Evolutionary conservation across 2,113 vertebrate genomes (phyloP), one percentile per base, ranked within the genome.

Genomic region (Plecturocebus donacophilus): DNA sequence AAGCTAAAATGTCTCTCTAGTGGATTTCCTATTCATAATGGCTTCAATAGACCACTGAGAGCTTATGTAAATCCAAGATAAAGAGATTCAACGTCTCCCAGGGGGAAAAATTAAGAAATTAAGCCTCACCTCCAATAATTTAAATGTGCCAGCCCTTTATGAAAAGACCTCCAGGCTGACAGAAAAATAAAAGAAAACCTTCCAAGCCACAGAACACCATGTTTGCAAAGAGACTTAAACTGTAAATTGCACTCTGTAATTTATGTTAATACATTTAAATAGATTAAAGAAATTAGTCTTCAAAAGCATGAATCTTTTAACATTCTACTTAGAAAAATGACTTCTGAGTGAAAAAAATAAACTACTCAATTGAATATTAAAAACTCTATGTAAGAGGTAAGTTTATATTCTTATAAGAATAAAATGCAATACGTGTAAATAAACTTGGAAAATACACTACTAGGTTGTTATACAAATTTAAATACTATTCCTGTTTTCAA

Each of bases 241-340:
- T 94, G 64, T 90, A 93, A 95, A 96, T 82, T 87, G 56, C 21
- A 66, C 81, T 84, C 70, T 87, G 61, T 97, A 94, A 97, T 96
- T 97, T 97, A 94, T 97, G 93, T 88, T 91, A 97, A 95, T 97
- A 70, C 71, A 91, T 94, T 96, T 96, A 82, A 97, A 95, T 87
- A 94, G 81, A 94, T 83, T 95, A 93, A 49, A 96, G 79, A 94
- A 97, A 93, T 87, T 93, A 83, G 68, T 71, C 90, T 96, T 92
- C 87, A 95, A 93, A 94, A 87, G 49, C 35, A 91, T 89, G 73
- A 93, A 16, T 91, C 77, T 95, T 94, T 68, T 40, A 95, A 93
- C 4, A 25, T 86, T 96, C 58, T 91, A 68, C 85, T 88, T 93
- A 90, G 47, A 95, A 83, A 97, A 93, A 79, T 25, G 20, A 82